phyloP scores from a whole-genome alignment of 2,888 invertebrate species.

The Reticulitermes lucifugus region DNA sequence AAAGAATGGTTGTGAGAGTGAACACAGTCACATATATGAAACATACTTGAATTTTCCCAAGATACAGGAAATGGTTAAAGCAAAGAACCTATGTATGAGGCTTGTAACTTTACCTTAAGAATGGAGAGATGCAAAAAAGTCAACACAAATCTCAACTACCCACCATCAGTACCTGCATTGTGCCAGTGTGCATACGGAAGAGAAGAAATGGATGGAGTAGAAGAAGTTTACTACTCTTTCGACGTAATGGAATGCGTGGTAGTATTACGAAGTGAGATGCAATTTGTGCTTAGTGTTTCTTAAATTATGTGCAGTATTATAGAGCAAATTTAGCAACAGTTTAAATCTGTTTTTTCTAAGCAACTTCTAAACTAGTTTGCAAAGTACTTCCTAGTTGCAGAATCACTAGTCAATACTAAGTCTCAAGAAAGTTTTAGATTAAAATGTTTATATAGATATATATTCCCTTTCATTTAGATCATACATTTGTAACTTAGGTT shows the following conservation, averaged over 20 bases:
- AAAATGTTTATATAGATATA: slow-evolving; percentile 24
- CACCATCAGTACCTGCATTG: too few species aligned
- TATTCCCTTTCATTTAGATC: slow-evolving; percentile 22
- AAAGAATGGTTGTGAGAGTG: not conserved
- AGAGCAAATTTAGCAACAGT: not conserved
- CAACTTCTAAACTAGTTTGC: slow-evolving; percentile 5
- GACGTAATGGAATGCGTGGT: slow-evolving; percentile 30
- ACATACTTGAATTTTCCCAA: too few species aligned
- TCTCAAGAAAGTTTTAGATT: slow-evolving; percentile 31
- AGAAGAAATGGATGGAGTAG: too few species aligned
- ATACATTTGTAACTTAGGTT: slow-evolving; percentile 23
- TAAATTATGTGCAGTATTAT: slow-evolving; percentile 23
- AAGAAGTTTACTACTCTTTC: not conserved
- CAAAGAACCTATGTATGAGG: too few species aligned
- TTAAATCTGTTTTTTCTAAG: not conserved
- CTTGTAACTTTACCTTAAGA: too few species aligned
- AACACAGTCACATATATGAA: not conserved
- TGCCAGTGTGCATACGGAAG: too few species aligned
- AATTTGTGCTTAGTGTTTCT: slow-evolving; percentile 22
- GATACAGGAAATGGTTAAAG: too few species aligned
- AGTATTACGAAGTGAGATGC: not conserved
- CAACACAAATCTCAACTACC: too few species aligned
- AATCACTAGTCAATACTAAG: slow-evolving; percentile 27
- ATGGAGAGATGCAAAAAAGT: too few species aligned
- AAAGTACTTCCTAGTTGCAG: not conserved